Conservation (phyloP, 23 tunicate genomes). For the Ascidia mentula region DNA sequence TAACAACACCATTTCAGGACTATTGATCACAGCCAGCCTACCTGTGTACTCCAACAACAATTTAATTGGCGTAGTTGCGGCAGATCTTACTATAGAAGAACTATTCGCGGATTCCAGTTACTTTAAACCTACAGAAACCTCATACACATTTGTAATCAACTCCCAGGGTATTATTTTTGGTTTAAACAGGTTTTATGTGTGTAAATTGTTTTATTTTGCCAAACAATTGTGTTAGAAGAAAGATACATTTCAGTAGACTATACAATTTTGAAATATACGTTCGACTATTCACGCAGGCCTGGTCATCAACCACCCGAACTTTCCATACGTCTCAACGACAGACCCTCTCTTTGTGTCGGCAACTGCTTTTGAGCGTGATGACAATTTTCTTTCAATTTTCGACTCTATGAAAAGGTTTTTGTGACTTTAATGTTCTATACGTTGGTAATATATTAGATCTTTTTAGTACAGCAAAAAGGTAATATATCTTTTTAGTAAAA, state of each 20-base stretch:
- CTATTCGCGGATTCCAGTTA: conserved; percentile 6
- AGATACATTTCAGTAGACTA: background rate
- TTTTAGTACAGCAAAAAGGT: too few relatives aligned
- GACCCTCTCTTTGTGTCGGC: conserved; percentile 25
- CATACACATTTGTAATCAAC: conserved; percentile 59
- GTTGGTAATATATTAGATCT: too few relatives aligned
- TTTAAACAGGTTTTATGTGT: background rate
- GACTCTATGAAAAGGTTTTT: conserved; percentile 67
- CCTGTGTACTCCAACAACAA: conserved; percentile 13
- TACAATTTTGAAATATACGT: background rate
- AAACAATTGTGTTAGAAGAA: too few relatives aligned
- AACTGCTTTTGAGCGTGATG: conserved; percentile 37
- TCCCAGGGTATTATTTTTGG: conserved; percentile 10
- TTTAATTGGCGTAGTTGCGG: conserved; percentile 27
- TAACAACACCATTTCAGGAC: background rate
- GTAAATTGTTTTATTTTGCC: too few relatives aligned
- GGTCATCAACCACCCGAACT: conserved; percentile 51
- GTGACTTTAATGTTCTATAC: too few relatives aligned
- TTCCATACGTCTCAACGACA: conserved; percentile 12
- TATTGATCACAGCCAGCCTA: conserved; percentile 14
- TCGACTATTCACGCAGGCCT: conserved; percentile 30
- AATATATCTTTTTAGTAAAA: too few relatives aligned
- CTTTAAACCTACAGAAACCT: conserved; percentile 41
- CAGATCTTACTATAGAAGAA: conserved; percentile 43
- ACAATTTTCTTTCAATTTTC: conserved; percentile 21